Base-by-base conservation (phyloP, 1,140 invertebrate species). In the Maniola jurtina region DNA sequence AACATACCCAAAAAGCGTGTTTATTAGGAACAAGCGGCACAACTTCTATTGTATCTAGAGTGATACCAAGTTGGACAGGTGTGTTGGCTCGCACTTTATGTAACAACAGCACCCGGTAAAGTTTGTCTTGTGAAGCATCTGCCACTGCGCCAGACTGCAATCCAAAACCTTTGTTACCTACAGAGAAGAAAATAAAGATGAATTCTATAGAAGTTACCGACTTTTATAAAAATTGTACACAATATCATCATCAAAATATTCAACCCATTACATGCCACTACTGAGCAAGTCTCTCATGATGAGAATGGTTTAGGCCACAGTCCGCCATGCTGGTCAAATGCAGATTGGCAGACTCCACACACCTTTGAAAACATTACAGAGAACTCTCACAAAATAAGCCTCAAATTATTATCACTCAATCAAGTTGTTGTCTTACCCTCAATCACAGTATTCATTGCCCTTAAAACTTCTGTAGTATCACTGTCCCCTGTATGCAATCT, bases 31-130 rank as follows among this genome's bases (percentile, higher is more conserved):
- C 93, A 13, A 96, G 92, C 2, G 96, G 96, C 86, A 97, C 96
- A 57, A 98, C 96, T 91, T 98, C 97, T 62, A 98, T 95, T 83
- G 96, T 96, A 75, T 98, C 97, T 14, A 96, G 94, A 36, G 96
- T 97, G 64, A 98, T 95, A 60, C 96, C 96, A 47, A 98, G 90
- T 76, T 96, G 95, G 6, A 98, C 95, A 72, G 97, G 95, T 34
- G 94, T 95, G 81, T 96, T 97, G 9, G 95, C 92, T 74, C 95
- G 89, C 45, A 97, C 92, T 92, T 95, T 96, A 78, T 95, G 95
- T 33, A 97, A 92, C 70, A 97, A 93, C 70, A 93, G 93, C 3
- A 98, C 95, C 77, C 93, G 94, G 84, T 95, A 98, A 2, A 95
- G 94, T 80, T 97, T 95, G 88, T 97, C 98, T 63, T 96, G 91